Base-by-base conservation (phyloP, 2,797 vertebrate species). In the Thalassophryne amazonica region DNA sequence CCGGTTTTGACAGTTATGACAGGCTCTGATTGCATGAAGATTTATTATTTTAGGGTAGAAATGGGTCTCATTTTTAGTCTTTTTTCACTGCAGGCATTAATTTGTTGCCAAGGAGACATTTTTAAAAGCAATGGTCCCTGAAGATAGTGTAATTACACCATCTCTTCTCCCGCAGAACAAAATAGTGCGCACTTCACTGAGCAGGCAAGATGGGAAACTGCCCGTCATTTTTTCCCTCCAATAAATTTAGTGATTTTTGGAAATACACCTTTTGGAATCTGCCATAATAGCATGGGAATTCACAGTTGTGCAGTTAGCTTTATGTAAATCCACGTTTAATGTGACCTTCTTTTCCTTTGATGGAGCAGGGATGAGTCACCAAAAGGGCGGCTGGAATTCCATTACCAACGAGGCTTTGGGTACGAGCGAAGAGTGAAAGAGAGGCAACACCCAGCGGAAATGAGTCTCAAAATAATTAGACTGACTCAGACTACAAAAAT, bases 271-370 rank as follows among this genome's bases (percentile, higher is more conserved):
- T 69, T 79, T 55, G 38, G 66, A 63, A 74, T 60, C 38, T 21
- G 17, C 24, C 27, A 66, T 66, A 59, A 75, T 32, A 58, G 41
- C 6, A 22, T 48, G 28, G 25, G 29, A 66, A 70, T 68, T 48
- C 63, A 54, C 11, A 54, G 69, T 58, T 46, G 56, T 68, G 46
- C 25, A 53, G 52, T 78, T 56, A 61, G 52, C 58, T 67, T 72
- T 56, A 67, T 71, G 57, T 60, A 82, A 85, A 82, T 78, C 64
- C 67, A 50, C 52, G 57, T 85, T 73, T 77, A 72, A 75, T 84
- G 47, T 80, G 80, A 73, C 79, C 79, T 64, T 83, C 69, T 62
- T 76, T 76, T 66, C 50, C 64, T 62, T 72, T 67, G 55, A 70
- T 50, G 21, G 58, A 58, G 52, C 64, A 52, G 33, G 40, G 66